Percentiles rank a stretch among this genome's conserved stretches.
These are phyloP conservation scores for Bufo bufo DNA, from an alignment of 2,113 vertebrate genomes.

Conservation along the genomic window DNA sequence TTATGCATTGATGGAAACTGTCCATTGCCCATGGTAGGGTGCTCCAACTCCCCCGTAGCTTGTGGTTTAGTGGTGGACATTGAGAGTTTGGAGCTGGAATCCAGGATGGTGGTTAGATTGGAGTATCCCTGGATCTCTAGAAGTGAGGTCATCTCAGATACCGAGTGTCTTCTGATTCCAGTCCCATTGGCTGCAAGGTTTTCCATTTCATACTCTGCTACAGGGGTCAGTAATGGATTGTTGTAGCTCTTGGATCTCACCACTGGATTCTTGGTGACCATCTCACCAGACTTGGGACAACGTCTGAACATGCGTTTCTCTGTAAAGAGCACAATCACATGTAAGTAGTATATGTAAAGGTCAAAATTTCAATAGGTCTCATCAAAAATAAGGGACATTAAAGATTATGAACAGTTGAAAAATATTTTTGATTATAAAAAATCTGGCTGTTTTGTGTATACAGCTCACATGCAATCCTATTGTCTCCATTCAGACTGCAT, in stretches of 20 bases:
- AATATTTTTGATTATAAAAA: no score
- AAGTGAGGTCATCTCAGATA: constrained; percentile 90
- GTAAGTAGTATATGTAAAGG: background rate
- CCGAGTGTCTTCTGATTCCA: constrained; percentile 84
- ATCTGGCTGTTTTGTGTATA: no score
- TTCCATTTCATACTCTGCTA: constrained; percentile 85
- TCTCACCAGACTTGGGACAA: constrained; percentile 70
- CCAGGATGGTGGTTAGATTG: constrained; percentile 68
- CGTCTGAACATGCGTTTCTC: constrained; percentile 83
- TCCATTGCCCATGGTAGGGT: constrained; percentile 1
- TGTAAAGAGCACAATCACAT: constrained; percentile 60
- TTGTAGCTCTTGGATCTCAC: constrained; percentile 96
- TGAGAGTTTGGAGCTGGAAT: constrained; percentile 66
- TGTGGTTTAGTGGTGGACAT: constrained; percentile 57
- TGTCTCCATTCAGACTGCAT: no score
- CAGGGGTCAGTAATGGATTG: constrained; percentile 86
- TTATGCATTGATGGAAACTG: constrained; percentile 61
- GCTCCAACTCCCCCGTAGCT: constrained; percentile 56
- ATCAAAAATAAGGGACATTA: no score
- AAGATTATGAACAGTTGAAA: no score
- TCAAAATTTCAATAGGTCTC: no score
- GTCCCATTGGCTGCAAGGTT: constrained; percentile 61
- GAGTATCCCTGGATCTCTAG: constrained; percentile 78
- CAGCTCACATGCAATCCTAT: no score
- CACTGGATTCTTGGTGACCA: constrained; percentile 84